Evolutionary conservation across 2,113 vertebrate genomes (phyloP).

Genomic region (Propithecus coquereli): DNA sequence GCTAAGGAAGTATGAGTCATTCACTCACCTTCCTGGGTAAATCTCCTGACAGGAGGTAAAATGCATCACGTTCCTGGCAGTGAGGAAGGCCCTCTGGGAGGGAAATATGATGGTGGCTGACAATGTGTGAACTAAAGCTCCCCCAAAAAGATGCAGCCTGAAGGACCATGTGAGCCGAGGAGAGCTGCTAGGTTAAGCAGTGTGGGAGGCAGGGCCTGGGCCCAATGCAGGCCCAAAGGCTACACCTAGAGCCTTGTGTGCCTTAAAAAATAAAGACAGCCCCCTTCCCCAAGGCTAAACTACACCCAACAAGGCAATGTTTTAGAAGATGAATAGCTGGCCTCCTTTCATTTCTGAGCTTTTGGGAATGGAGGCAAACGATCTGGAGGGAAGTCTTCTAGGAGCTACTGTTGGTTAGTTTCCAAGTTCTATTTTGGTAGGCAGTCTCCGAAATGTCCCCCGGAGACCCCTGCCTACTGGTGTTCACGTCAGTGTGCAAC

Average conservation of each 20-base stretch:
- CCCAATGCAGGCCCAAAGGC: not conserved
- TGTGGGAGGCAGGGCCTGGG: not conserved
- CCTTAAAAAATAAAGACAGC: not conserved
- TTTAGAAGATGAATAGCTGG: not conserved
- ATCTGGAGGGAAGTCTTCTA: not conserved
- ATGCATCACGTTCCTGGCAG: not conserved
- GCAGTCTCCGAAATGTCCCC: not conserved
- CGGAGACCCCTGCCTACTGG: not conserved
- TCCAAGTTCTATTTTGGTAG: not conserved
- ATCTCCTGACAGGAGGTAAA: not conserved
- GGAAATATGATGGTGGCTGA: not conserved
- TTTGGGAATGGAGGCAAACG: not conserved
- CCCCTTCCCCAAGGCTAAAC: not conserved
- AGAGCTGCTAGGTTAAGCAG: not conserved
- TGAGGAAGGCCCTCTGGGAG: not conserved
- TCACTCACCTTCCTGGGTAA: not conserved
- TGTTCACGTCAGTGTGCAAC: not conserved
- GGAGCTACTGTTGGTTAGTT: not conserved
- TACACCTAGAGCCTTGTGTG: not conserved
- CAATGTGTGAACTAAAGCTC: not conserved
- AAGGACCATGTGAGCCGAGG: not conserved
- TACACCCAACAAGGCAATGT: not conserved
- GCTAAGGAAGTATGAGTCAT: not conserved
- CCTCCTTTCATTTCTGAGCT: not conserved
- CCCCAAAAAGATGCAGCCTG: not conserved